Base-by-base conservation (phyloP, 2,888 invertebrate species). In the Macrosiphum euphorbiae region DNA sequence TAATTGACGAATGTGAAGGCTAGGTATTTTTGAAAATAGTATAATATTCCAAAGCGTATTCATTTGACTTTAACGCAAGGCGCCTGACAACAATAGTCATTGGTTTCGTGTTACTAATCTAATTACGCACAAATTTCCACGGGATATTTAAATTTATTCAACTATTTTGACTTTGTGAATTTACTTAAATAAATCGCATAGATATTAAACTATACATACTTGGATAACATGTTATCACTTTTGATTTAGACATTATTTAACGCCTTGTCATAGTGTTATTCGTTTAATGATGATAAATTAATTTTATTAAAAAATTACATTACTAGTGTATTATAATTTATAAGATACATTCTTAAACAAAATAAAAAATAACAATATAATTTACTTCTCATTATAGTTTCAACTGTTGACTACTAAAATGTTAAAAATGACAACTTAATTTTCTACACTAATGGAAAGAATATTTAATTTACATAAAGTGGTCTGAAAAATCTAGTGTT, bases 11-110 rank as follows among this genome's bases (percentile, higher is more conserved):
- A 5, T n/a, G 67, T 67, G 5, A 61, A n/a, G 2, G n/a, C 28
- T n/a, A 67, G n/a, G n/a, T 67, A 67, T 67, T n/a, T 16, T n/a
- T n/a, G 67, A 67, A 67, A 67, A n/a, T 67, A 67, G 10, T n/a
- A 13, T n/a, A 67, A 67, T 67, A n/a, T 67, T 67, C 16, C 16
- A n/a, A 67, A 13, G n/a, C 16, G 67, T n/a, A n/a, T 67, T 50
- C 13, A 13, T 28, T 88, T 88, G 88, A 88, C 88, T 88, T 88
- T 88, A 88, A 88, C 88, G 88, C 58, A 88, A 88, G 88, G 55
- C 26, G 47, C 11, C 47, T 47, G 55, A 67, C 5, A 55, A 88
- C 7, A 26, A 44, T 41, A 88, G 5, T n/a, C 5, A n/a, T 67
- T 67, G 4, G n/a, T 16, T n/a, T 67, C 24, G 16, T 67, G 16